Base-by-base conservation (phyloP, 1,140 invertebrate species). In the Ganaspis sp. region DNA sequence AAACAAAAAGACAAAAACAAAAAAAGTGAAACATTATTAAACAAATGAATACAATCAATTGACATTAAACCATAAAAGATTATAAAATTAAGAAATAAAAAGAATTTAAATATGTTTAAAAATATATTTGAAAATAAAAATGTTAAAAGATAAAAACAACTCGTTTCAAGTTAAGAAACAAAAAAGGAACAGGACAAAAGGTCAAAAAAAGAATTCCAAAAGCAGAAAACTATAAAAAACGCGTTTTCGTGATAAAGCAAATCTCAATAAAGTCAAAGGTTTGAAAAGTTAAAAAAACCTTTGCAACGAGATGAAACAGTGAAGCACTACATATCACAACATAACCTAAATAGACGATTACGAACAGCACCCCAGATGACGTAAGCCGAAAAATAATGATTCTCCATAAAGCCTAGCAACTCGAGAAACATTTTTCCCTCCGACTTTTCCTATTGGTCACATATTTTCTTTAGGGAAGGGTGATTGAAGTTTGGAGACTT, bases 321-420 rank as follows among this genome's bases (percentile, higher is more conserved):
- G 15, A 49, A n/a, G 12, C 45, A 49, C 45, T 6, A 49, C 15
- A 49, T 49, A 17, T 49, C 45, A 49, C 45, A 49, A 49, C 45
- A 49, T 49, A 49, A 49, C 45, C 45, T 49, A 49, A 49, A 17
- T 49, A 49, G n/a, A 49, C n/a, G 45, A 17, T 49, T 49, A n/a
- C 45, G 45, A 49, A 1, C 45, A 17, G 45, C 45, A 49, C n/a
- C 45, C 45, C 45, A 5, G 17, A 49, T 49, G 45, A 49, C 45
- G 45, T 49, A 49, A 49, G 15, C 45, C 45, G 15, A 6, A 49
- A 49, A 49, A 49, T 49, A 49, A 49, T 49, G 45, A 49, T 49
- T 49, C 45, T 17, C n/a, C 5, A n/a, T 1, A 49, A n/a, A 49
- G 45, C 12, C 45, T 49, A n/a, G n/a, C n/a, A 49, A 5, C 17